Evolutionary conservation across 1,140 invertebrate genomes (phyloP), one percentile per base, ranked within the genome.

Genomic region (Tetramorium simillimum): DNA sequence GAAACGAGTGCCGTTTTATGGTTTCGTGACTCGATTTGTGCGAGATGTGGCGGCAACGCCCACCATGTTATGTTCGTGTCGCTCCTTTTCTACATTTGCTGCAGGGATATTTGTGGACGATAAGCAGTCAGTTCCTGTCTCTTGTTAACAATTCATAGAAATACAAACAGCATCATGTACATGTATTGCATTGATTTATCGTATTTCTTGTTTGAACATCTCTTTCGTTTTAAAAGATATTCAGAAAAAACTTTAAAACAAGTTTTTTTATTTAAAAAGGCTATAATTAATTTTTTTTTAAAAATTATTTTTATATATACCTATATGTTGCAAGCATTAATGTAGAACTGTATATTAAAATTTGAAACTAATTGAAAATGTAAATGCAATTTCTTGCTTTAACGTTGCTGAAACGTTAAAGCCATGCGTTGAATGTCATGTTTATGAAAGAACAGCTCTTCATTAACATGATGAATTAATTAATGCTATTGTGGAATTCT

Each of bases 1-100:
- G 33, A 85, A 78, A 77, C 53, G 40, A 84, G n/a, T 60, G 73
- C 21, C 14, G 49, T 12, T 65, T 85, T 67, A 78, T 65, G 60
- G 9, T 78, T 78, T 51, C 73, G 60, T 85, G 82, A 85, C 49
- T 85, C 21, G 67, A 49, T 46, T 53, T 49, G 40, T 46, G 43
- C 65, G 43, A 76, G 58, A 76, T n/a, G 37, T 12, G 16, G 3
- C 33, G 63, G 33, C 10, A 70, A 70, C 37, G 56, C 28, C 76
- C 14, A 67, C 12, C 21, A 16, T 28, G 16, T 80, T 46, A 65
- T 18, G 21, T 63, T 46, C 58, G 58, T 16, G 6, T 69, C 37
- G 40, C 14, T 46, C 2, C 37, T 46, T 69, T 69, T n/a, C 21
- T 60, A 21, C 43, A 46, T 60, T 73, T 73, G 43, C 14, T 6